These are phyloP conservation scores for Platerodrilus igneus DNA, from an alignment of 2,888 invertebrate species.

Conservation along the genomic window DNA sequence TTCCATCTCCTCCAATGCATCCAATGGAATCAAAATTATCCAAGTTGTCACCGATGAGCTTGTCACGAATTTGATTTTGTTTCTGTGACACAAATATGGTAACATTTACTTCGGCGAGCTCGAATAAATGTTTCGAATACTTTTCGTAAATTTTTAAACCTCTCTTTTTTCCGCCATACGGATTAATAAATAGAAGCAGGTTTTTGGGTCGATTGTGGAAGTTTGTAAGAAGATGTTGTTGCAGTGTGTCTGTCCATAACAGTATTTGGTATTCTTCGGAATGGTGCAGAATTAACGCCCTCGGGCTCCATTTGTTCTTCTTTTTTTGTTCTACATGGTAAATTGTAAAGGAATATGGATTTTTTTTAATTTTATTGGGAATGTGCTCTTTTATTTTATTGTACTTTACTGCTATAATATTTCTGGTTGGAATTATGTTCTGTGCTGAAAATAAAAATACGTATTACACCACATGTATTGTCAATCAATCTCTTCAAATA, in stretches of 20 bases:
- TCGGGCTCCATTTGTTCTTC: conserved; percentile 57
- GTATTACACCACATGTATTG: no score
- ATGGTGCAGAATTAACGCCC: conserved; percentile 55
- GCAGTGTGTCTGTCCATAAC: conserved; percentile 55
- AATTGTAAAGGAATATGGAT: conserved; percentile 53
- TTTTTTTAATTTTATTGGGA: conserved; percentile 38
- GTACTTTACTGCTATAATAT: conserved; percentile 53
- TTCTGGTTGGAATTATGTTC: conserved; percentile 47
- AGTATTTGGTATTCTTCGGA: conserved; percentile 56
- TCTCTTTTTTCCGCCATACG: conserved; percentile 73
- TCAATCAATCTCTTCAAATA: no score
- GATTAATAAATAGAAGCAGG: conserved; percentile 76
- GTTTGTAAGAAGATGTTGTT: conserved; percentile 50
- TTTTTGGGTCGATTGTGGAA: conserved; percentile 60
- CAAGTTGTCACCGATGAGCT: conserved; percentile 54
- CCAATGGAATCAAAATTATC: conserved; percentile 64
- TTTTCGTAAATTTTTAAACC: conserved; percentile 70
- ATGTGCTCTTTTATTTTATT: no score
- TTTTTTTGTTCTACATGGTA: conserved; percentile 56
- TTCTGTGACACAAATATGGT: conserved; percentile 66
- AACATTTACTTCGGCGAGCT: conserved; percentile 62
- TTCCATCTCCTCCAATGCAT: conserved; percentile 84
- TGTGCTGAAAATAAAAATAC: neutral
- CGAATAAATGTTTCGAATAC: conserved; percentile 62
- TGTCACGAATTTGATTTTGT: conserved; percentile 72